Evolutionary conservation across 1,140 invertebrate genomes (phyloP).

Genomic region (Rhopalosiphum padi): DNA sequence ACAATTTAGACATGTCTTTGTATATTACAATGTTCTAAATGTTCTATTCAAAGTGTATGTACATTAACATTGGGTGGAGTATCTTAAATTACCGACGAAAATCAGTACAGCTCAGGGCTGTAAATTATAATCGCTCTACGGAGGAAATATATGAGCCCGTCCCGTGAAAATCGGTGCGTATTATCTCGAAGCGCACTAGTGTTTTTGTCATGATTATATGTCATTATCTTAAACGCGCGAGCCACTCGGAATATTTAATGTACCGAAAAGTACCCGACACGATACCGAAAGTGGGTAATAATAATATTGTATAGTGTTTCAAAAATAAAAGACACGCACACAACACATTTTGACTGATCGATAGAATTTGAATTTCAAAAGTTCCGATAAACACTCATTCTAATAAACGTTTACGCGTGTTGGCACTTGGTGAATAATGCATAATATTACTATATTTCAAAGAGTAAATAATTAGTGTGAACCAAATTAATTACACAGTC

Average conservation of each 20-base stretch:
- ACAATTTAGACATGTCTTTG: neutral
- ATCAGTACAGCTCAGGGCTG: neutral
- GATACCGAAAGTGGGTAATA: neutral
- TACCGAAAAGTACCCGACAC: conserved; percentile 8
- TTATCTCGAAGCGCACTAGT: conserved; percentile 2
- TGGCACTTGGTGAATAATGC: neutral
- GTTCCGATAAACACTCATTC: neutral
- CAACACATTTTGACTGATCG: neutral
- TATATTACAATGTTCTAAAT: neutral
- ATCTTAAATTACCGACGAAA: neutral
- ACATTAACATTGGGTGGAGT: neutral
- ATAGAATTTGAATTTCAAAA: neutral
- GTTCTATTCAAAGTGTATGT: neutral
- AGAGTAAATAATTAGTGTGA: neutral
- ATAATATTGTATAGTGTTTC: neutral
- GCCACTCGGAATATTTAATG: conserved; percentile 23
- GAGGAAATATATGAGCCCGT: neutral
- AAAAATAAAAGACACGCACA: neutral
- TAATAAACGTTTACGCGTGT: neutral
- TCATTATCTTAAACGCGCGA: conserved; percentile 22
- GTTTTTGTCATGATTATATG: neutral
- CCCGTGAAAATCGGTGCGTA: neutral
- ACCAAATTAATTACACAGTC: neutral
- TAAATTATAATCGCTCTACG: neutral
- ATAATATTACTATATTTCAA: neutral